Conservation (phyloP, 2,113 vertebrate genomes). For the Scomber colias region DNA sequence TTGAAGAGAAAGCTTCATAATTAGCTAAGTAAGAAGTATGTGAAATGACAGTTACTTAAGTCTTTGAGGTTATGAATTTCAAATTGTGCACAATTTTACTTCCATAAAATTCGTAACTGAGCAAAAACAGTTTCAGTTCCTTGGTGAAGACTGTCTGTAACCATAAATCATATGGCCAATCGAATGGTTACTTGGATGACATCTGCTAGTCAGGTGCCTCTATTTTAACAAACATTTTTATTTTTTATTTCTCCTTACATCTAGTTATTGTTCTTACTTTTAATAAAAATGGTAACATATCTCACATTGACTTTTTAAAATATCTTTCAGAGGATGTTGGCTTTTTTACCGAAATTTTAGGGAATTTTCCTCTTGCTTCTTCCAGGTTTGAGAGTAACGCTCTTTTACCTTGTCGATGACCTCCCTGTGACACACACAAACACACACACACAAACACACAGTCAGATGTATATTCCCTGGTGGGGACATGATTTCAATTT, state of each 20-base stretch:
- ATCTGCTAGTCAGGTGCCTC: neutral
- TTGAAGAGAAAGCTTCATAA: too few species aligned
- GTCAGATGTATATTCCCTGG: neutral
- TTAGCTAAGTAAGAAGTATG: too few species aligned
- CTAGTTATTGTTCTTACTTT: neutral
- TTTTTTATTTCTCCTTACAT: constrained; percentile 2
- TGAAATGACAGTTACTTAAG: neutral
- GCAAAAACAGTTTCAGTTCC: neutral
- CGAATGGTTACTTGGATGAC: neutral
- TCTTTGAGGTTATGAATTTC: too few species aligned
- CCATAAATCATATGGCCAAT: neutral
- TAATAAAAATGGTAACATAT: too few species aligned
- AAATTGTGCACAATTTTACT: neutral
- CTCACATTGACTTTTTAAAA: neutral
- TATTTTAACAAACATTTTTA: neutral
- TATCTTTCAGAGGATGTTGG: neutral
- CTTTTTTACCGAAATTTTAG: constrained; percentile 76
- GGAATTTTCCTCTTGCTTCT: constrained; percentile 69
- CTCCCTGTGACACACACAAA: constrained; percentile 37
- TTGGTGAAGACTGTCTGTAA: neutral
- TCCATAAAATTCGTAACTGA: neutral
- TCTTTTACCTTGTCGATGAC: constrained; percentile 57
- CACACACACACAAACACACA: neutral
- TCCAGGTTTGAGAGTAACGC: constrained; percentile 69
- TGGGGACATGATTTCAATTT: neutral